These are phyloP conservation scores for Leptodirus hochenwartii DNA, from an alignment of 2,888 invertebrate species.

Conservation along the genomic window DNA sequence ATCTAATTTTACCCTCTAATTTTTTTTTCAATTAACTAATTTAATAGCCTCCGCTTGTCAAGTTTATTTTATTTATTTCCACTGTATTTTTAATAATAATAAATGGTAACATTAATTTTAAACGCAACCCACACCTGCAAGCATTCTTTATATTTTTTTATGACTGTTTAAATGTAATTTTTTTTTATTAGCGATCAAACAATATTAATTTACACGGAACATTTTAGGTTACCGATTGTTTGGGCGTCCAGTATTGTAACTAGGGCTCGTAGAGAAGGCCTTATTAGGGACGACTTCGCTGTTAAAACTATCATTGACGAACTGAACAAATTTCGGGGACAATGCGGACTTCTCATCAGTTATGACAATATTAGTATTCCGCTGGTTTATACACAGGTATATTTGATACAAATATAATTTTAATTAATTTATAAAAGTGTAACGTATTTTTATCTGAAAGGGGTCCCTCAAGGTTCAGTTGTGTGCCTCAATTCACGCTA, in stretches of 20 bases:
- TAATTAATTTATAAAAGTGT: slow-evolving; percentile 1
- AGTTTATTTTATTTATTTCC: no score
- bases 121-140: no score
- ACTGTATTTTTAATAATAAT: no score
- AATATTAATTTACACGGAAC: no score
- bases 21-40: no score
- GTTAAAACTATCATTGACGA: slow-evolving; percentile 82
- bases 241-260: slow-evolving; percentile 86
- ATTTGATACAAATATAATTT: slow-evolving; percentile 8
- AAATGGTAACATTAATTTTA: no score
- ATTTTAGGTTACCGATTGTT: slow-evolving; percentile 57
- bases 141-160: no score
- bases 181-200: no score
- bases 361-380: slow-evolving; percentile 68
- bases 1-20: no score
- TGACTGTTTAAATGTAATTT: no score
- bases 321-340: slow-evolving; percentile 65
- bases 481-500: not conserved
- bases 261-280: slow-evolving; percentile 72
- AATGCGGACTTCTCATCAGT: slow-evolving; percentile 55
- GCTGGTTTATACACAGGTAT: slow-evolving; percentile 63
- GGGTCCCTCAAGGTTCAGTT: no score
- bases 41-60: no score
- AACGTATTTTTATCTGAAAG: slow-evolving; percentile 1
- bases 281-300: slow-evolving; percentile 80